phyloP scores from a whole-genome alignment of 2,888 invertebrate genomes.

The Tuberolachnus salignus region DNA sequence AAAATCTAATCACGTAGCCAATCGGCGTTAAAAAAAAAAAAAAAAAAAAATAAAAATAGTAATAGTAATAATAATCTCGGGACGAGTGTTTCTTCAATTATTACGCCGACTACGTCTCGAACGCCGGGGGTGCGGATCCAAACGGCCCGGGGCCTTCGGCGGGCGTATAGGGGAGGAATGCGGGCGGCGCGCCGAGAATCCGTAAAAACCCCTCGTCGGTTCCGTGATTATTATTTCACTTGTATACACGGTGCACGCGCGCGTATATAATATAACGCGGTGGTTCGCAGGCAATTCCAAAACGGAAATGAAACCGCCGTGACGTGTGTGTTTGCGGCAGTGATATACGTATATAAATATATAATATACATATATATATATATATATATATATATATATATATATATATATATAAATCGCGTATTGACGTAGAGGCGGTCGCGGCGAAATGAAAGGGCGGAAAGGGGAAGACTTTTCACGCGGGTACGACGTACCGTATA shows the following conservation, averaged over 20 bases:
- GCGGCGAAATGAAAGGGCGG: no score
- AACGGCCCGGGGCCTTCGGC: neutral
- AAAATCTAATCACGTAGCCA: slow-evolving; percentile 48
- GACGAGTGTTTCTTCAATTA: slow-evolving; percentile 43
- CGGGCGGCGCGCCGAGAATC: neutral
- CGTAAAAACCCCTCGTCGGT: slow-evolving; percentile 40
- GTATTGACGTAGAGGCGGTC: no score
- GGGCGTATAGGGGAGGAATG: neutral
- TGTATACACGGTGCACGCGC: neutral
- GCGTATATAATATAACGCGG: slow-evolving; percentile 14
- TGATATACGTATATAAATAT: no score
- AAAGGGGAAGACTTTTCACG: no score
- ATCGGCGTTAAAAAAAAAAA: slow-evolving; percentile 47
- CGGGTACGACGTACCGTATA: no score
- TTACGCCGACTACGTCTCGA: no score
- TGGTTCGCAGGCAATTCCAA: slow-evolving; percentile 18
- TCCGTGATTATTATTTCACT: no score
- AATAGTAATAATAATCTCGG: slow-evolving; percentile 33
- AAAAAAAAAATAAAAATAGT: no score
- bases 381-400: no score
- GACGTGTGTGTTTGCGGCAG: neutral
- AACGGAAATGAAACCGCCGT: slow-evolving; percentile 33
- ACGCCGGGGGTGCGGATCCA: no score
- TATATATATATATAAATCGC: no score
- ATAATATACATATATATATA: no score